These are phyloP conservation scores for Apolygus lucorum DNA, from an alignment of 1,140 invertebrate genomes.

Conservation along the genomic window DNA sequence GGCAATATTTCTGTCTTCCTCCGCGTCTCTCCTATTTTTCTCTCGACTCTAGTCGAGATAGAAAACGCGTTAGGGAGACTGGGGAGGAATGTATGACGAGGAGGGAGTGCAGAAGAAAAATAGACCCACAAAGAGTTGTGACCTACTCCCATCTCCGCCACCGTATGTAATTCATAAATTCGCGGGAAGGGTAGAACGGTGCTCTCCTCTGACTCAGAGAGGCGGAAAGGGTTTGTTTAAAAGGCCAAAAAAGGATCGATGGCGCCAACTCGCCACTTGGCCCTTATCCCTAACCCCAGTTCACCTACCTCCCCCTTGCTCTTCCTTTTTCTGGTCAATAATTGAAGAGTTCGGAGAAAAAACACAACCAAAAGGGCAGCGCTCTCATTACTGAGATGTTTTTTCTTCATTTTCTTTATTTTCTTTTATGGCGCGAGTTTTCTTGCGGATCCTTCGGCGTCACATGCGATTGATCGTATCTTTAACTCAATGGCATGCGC, in stretches of 20 bases:
- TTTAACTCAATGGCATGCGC: too few species aligned
- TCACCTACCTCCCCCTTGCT: background rate
- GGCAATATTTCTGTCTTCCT: background rate
- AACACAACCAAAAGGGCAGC: too few species aligned
- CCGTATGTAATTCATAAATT: background rate
- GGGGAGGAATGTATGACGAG: background rate
- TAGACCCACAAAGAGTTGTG: background rate
- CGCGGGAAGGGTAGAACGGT: background rate
- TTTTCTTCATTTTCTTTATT: too few species aligned
- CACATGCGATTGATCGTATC: too few species aligned
- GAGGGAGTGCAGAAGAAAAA: background rate
- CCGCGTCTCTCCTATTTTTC: background rate
- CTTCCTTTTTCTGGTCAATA: background rate
- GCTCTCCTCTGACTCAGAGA: background rate
- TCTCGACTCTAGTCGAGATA: background rate
- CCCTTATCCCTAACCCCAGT: background rate
- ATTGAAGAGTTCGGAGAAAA: background rate
- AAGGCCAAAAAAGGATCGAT: background rate
- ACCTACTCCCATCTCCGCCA: background rate
- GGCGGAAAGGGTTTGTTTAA: background rate
- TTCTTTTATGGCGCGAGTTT: too few species aligned
- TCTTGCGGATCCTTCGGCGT: too few species aligned
- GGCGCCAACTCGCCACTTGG: background rate
- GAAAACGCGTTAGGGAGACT: background rate
- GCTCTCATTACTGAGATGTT: too few species aligned